A percentile compares a stretch with the other conserved stretches of the same genome.
phyloP scores from a whole-genome alignment of 2,797 vertebrate species.

The Mionectes olivaceus region DNA sequence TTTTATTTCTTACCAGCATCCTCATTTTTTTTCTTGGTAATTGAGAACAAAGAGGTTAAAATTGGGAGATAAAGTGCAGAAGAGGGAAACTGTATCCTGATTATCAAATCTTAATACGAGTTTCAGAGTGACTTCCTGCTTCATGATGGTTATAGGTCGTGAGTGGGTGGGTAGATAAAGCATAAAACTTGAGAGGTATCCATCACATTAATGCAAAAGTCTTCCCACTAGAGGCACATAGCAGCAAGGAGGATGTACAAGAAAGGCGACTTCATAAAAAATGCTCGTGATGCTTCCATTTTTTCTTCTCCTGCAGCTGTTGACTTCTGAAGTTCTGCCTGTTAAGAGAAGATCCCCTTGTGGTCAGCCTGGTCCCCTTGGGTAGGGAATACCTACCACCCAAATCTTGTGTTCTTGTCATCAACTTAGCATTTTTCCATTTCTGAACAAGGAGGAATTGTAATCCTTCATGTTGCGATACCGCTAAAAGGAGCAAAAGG shows the following conservation, averaged over 20 bases:
- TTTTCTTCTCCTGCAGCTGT: neutral
- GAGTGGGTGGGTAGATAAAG: neutral
- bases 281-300: neutral
- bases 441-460: neutral
- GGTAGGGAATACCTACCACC: neutral
- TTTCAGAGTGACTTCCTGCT: neutral
- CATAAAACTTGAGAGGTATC: neutral
- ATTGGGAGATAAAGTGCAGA: neutral
- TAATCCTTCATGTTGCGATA: neutral
- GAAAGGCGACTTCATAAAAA: neutral
- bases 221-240: neutral
- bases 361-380: neutral
- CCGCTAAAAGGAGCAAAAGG: neutral
- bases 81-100: neutral
- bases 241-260: neutral
- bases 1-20: neutral
- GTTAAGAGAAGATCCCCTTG: neutral
- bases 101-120: neutral
- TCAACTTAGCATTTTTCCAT: neutral
- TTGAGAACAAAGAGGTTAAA: neutral
- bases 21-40: neutral
- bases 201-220: neutral
- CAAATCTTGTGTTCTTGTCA: neutral
- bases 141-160: neutral
- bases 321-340: slow-evolving; percentile 5